Percentiles rank a stretch among this genome's conserved stretches.
Conservation (phyloP, 2,797 vertebrate genomes). For the Tokudaia muenninki region DNA sequence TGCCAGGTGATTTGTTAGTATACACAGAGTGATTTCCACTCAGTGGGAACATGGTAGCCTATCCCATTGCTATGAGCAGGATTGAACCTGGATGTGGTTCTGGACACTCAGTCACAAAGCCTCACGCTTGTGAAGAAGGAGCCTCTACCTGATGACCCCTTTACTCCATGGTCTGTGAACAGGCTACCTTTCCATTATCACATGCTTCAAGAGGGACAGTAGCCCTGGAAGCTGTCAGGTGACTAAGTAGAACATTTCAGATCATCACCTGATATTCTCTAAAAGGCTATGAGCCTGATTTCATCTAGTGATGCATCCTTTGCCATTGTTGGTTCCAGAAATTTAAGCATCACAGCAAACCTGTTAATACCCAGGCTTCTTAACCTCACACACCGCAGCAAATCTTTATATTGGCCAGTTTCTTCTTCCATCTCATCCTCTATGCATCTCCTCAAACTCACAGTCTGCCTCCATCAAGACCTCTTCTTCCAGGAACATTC, state of each 20-base stretch:
- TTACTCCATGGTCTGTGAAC: neutral
- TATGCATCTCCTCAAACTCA: neutral
- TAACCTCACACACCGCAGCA: neutral
- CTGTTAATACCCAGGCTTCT: neutral
- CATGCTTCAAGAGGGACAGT: neutral
- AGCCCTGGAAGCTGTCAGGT: neutral
- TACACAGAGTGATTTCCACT: neutral
- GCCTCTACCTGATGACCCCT: neutral
- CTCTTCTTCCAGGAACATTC: neutral
- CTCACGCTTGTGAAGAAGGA: neutral
- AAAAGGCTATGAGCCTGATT: neutral
- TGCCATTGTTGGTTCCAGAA: neutral
- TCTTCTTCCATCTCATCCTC: neutral
- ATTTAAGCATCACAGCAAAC: neutral
- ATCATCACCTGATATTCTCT: neutral
- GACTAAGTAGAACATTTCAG: constrained; percentile 5
- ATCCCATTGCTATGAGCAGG: neutral
- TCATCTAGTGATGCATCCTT: neutral
- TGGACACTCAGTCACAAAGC: neutral
- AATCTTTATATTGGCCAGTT: neutral
- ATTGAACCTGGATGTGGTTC: neutral
- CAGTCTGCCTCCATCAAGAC: neutral
- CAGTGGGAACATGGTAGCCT: too few species aligned
- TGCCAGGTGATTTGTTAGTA: neutral
- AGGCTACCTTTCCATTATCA: neutral